A percentile compares a stretch with the other conserved stretches of the same genome.
Conservation (phyloP, 1,140 invertebrate genomes). For the Amyelois transitella region DNA sequence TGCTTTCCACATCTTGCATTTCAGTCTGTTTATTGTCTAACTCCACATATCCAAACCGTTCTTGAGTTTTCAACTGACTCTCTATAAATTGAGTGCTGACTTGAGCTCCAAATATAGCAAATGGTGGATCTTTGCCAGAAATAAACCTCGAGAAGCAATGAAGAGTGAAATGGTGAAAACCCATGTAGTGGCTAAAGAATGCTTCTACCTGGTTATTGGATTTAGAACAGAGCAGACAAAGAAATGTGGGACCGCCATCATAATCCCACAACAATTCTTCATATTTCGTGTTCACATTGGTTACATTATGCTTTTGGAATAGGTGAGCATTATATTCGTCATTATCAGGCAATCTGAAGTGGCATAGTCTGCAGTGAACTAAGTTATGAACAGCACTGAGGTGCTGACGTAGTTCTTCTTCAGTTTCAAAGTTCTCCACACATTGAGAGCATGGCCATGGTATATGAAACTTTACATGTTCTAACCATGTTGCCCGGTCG, state of each 20-base stretch:
- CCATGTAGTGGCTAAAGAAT: conserved; percentile 65
- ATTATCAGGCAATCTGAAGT: conserved; percentile 54
- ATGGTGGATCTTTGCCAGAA: conserved; percentile 52
- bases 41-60: conserved; percentile 48
- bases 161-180: conserved; percentile 62
- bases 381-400: conserved; percentile 50
- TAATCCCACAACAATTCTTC: conserved; percentile 49
- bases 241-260: conserved; percentile 40
- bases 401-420: conserved; percentile 43
- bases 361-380: conserved; percentile 65
- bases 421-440: conserved; percentile 46
- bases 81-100: conserved; percentile 53
- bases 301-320: conserved; percentile 61
- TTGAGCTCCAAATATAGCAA: conserved; percentile 55
- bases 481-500: conserved; percentile 48
- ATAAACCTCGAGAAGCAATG: conserved; percentile 59
- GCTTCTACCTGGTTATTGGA: conserved; percentile 31
- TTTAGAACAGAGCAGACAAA: conserved; percentile 57
- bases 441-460: conserved; percentile 70
- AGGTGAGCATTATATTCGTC: conserved; percentile 56
- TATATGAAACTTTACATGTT: conserved; percentile 53
- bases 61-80: conserved; percentile 38
- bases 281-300: conserved; percentile 41
- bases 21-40: conserved; percentile 25
- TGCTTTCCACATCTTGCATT: conserved; percentile 1